Evolutionary conservation across 1,140 invertebrate genomes (phyloP).

Genomic region (Drosophila sp.): DNA sequence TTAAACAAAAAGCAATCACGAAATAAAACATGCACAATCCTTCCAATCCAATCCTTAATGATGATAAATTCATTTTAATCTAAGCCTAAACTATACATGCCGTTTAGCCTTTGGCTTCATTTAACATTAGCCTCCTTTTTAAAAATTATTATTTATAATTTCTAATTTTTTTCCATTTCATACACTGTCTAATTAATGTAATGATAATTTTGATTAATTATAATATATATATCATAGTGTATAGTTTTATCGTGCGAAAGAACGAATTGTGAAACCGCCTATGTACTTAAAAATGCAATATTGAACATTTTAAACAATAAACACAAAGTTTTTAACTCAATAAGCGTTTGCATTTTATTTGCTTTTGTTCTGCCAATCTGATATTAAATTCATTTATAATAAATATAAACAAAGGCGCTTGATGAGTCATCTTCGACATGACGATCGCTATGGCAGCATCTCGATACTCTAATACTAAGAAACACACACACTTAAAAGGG

Average conservation of each 20-base stretch:
- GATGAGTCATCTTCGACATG: constrained; percentile 39
- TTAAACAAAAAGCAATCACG: constrained; percentile 36
- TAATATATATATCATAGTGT: constrained; percentile 56
- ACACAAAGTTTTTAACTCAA: constrained; percentile 63
- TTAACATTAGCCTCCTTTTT: constrained; percentile 18
- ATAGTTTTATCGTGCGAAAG: constrained; percentile 43
- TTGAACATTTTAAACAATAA: constrained; percentile 65
- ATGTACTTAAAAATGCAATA: constrained; percentile 75
- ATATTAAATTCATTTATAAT: constrained; percentile 2
- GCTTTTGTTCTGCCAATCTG: constrained; percentile 10
- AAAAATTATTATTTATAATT: constrained; percentile 33
- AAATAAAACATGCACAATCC: constrained; percentile 32
- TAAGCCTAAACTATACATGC: constrained; percentile 54
- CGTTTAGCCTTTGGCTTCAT: constrained; percentile 67
- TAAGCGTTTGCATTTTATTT: constrained; percentile 12
- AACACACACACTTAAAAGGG: constrained; percentile 52
- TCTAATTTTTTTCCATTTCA: constrained; percentile 30
- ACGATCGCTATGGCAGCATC: constrained; percentile 39
- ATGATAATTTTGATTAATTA: constrained; percentile 60
- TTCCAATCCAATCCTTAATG: constrained; percentile 41
- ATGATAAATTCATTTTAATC: constrained; percentile 19
- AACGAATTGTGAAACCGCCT: constrained; percentile 31
- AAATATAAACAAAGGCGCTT: constrained; percentile 42
- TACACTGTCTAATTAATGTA: constrained; percentile 36
- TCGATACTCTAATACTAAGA: constrained; percentile 8